Percentiles rank a stretch among this genome's conserved stretches.
Conservation (phyloP, 2,797 vertebrate genomes). For the Pantherophis vulpinus region DNA sequence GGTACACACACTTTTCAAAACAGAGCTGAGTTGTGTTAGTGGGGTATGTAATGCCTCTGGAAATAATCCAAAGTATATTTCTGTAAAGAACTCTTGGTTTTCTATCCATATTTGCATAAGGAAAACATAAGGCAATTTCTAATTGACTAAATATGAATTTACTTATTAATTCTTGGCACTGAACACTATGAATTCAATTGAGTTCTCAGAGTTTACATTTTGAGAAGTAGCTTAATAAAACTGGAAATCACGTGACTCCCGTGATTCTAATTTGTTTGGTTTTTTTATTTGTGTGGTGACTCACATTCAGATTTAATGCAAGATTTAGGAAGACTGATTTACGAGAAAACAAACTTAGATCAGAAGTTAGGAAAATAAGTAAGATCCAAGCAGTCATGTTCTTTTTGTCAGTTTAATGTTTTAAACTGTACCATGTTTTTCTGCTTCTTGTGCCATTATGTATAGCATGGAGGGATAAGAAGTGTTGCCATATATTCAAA, state of each 20-base stretch:
- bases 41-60: neutral
- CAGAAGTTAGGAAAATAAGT: neutral
- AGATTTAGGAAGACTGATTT: neutral
- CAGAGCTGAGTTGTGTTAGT: neutral
- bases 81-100: neutral
- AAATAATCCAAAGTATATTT: conserved; percentile 8
- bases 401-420: neutral
- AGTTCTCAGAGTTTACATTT: neutral
- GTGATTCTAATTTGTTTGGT: neutral
- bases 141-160: neutral
- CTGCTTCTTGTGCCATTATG: neutral
- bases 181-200: neutral
- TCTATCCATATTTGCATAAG: neutral
- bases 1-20: neutral
- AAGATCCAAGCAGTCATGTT: neutral
- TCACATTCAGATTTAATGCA: neutral
- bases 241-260: neutral
- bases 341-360: neutral
- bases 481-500: neutral
- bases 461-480: neutral
- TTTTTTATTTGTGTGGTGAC: neutral
- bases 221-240: neutral
- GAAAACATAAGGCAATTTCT: neutral
- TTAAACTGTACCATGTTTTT: neutral
- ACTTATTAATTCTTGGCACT: neutral